Conservation (phyloP, 2,113 vertebrate species). For the Scopus umbretta region DNA sequence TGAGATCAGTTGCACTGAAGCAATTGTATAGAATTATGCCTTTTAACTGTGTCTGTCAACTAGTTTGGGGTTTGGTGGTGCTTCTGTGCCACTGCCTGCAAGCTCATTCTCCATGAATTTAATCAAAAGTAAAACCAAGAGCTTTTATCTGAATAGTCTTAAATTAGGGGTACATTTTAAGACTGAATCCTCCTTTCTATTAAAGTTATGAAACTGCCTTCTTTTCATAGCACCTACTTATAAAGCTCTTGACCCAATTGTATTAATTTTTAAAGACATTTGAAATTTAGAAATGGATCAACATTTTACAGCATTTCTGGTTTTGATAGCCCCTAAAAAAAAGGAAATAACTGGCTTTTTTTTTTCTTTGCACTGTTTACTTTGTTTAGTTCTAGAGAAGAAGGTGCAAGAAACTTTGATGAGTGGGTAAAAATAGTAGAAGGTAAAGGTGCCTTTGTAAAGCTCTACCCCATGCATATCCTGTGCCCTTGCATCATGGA, state of each 20-base stretch:
- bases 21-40: not conserved
- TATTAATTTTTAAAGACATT: not conserved
- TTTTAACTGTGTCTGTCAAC: not conserved
- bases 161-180: not conserved
- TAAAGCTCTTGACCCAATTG: not conserved
- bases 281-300: not conserved
- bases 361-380: not conserved
- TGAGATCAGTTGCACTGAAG: not conserved
- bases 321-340: not conserved
- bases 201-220: not conserved
- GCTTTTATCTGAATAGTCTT: not conserved
- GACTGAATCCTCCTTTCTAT: not conserved
- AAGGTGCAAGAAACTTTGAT: not conserved
- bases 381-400: not conserved
- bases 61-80: not conserved
- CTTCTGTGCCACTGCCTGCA: not conserved
- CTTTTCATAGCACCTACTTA: not conserved
- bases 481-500: not conserved
- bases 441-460: not conserved
- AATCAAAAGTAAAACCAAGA: not conserved
- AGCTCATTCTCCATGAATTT: not conserved
- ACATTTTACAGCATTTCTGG: not conserved
- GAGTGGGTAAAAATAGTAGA: not conserved
- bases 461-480: not conserved
- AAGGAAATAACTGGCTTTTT: not conserved